Percentiles rank a stretch among this genome's conserved stretches.
Conservation (phyloP, 2,888 invertebrate species). For the Thereva nobilitata region DNA sequence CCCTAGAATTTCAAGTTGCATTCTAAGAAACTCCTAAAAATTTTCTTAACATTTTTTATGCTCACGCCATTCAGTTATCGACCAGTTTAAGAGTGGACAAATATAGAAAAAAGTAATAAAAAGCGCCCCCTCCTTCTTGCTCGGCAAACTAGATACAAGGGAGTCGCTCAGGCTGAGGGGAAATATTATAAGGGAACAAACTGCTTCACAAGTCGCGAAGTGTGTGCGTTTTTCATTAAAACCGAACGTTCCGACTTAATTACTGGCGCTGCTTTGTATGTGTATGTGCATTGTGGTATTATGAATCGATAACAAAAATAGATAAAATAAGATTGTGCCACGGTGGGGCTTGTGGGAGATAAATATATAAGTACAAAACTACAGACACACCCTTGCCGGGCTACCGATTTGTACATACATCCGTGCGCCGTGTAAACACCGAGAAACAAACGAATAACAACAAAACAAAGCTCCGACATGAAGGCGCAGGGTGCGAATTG, state of each 20-base stretch:
- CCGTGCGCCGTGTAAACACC: conserved; percentile 14
- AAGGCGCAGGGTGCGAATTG: background rate
- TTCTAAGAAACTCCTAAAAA: too few relatives aligned
- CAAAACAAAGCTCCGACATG: conserved; percentile 6
- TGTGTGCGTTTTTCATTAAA: conserved; percentile 7
- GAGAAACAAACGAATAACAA: conserved; percentile 20
- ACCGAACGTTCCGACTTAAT: conserved; percentile 20
- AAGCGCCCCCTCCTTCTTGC: too few relatives aligned
- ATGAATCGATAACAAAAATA: conserved; percentile 27
- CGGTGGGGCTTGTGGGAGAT: conserved; percentile 15
- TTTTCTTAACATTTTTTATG: too few relatives aligned
- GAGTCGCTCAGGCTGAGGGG: too few relatives aligned
- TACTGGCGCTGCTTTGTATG: conserved; percentile 5
- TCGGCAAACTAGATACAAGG: too few relatives aligned
- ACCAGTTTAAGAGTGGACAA: too few relatives aligned
- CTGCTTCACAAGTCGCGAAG: too few relatives aligned
- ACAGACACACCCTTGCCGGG: conserved; percentile 19
- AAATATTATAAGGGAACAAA: too few relatives aligned
- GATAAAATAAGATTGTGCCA: conserved; percentile 17
- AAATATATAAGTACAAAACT: conserved; percentile 8
- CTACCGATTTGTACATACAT: conserved; percentile 4
- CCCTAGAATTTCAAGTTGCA: too few relatives aligned
- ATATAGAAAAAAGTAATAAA: too few relatives aligned
- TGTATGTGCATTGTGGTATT: conserved; percentile 14
- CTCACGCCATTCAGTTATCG: too few relatives aligned